Evolutionary conservation across 2,113 vertebrate genomes (phyloP).

Genomic region (Centropus unirufus): DNA sequence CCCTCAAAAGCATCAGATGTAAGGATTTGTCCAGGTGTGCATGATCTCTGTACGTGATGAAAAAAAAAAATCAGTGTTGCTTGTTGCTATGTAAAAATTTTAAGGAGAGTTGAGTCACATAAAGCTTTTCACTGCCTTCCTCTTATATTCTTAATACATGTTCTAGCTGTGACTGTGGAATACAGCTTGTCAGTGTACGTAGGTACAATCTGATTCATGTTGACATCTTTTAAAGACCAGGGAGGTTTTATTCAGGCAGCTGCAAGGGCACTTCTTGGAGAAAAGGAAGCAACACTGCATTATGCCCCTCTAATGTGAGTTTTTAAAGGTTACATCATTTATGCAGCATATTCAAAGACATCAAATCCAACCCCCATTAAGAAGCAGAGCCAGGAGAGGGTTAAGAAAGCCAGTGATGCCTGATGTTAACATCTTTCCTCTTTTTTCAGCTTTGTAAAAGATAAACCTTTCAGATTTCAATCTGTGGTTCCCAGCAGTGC

Average conservation of each 20-base stretch:
- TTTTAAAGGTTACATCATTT: neutral
- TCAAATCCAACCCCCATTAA: neutral
- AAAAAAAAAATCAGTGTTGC: neutral
- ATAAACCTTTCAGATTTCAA: constrained; percentile 83
- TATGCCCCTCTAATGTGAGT: neutral
- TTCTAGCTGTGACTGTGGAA: neutral
- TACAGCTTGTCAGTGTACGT: neutral
- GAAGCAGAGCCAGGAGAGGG: constrained; percentile 56
- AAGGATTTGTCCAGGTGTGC: neutral
- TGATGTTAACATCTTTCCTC: constrained; percentile 71
- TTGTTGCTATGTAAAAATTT: neutral
- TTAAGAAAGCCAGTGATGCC: constrained; percentile 70
- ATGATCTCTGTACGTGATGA: neutral
- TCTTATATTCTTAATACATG: neutral
- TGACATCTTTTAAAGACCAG: neutral
- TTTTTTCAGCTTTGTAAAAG: constrained; percentile 76
- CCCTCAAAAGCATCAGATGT: neutral
- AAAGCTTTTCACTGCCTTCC: neutral
- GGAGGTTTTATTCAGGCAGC: neutral
- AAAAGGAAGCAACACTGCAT: neutral
- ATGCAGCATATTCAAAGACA: neutral
- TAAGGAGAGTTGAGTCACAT: neutral
- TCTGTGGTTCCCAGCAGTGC: constrained; percentile 81
- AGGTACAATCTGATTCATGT: constrained; percentile 20
- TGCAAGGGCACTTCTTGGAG: neutral